Percentiles rank a stretch among this genome's conserved stretches.
Conservation (phyloP, 2,888 invertebrate genomes). For the Incurvaria masculella region DNA sequence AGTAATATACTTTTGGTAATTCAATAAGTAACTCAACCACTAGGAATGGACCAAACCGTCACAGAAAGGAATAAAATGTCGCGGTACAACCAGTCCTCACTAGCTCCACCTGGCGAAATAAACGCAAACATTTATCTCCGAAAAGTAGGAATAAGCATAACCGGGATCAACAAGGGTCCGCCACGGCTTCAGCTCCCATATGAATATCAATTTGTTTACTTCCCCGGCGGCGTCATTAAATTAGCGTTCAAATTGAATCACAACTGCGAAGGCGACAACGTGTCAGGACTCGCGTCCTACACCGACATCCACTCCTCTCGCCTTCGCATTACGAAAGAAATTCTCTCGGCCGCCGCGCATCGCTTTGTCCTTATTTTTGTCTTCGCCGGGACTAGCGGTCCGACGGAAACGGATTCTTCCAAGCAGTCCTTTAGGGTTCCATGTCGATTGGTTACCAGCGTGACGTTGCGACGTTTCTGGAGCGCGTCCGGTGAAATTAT, state of each 20-base stretch:
- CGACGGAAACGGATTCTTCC: no score
- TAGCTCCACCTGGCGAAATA: constrained; percentile 15
- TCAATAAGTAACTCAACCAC: constrained; percentile 10
- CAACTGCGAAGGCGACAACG: constrained; percentile 41
- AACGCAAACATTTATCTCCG: constrained; percentile 13
- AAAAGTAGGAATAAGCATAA: constrained; percentile 33
- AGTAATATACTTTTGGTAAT: constrained; percentile 11
- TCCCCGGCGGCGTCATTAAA: constrained; percentile 51
- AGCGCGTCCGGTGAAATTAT: constrained; percentile 57
- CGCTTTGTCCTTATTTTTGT: not conserved
- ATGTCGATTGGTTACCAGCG: no score
- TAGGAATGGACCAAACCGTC: no score
- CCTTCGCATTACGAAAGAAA: not conserved
- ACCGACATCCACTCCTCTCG: not conserved
- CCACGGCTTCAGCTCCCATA: constrained; percentile 50
- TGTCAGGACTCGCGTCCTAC: no score
- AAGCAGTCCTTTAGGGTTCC: no score
- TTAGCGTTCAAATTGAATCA: constrained; percentile 58
- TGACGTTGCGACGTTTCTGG: constrained; percentile 18
- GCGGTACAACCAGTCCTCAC: not conserved
- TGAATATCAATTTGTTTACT: constrained; percentile 56
- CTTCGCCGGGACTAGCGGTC: no score
- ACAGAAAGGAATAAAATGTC: constrained; percentile 3
- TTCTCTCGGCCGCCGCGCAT: not conserved
- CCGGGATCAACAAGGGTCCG: constrained; percentile 18